Conservation (phyloP, 2,797 vertebrate genomes). For the Sphenodon punctatus region DNA sequence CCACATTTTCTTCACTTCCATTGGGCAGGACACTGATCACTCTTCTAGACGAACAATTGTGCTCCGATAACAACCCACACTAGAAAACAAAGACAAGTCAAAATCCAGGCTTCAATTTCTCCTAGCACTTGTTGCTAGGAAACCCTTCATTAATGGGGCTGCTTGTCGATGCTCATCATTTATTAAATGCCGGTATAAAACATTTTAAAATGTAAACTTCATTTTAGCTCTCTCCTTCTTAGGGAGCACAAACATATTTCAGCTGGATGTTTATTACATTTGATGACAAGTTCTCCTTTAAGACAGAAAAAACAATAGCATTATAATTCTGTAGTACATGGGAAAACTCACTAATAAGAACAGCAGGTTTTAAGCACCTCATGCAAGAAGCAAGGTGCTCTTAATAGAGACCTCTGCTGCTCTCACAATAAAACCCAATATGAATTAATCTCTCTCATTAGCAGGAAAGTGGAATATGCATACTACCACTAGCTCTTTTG, state of each 20-base stretch:
- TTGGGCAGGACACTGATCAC: slow-evolving; percentile 81
- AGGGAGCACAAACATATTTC: background rate
- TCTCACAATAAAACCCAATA: background rate
- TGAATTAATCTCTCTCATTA: background rate
- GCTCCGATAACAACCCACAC: slow-evolving; percentile 75
- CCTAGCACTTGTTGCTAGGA: slow-evolving; percentile 75
- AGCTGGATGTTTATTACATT: background rate
- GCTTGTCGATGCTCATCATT: slow-evolving; percentile 78
- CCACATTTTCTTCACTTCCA: slow-evolving; percentile 74
- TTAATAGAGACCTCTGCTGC: background rate
- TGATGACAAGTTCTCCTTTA: background rate
- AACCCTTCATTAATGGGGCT: slow-evolving; percentile 74
- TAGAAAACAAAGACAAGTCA: slow-evolving; percentile 74
- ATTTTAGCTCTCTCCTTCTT: slow-evolving; percentile 28
- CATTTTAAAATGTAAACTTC: slow-evolving; percentile 27
- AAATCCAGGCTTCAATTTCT: slow-evolving; percentile 63
- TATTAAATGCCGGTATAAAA: slow-evolving; percentile 43
- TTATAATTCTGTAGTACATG: background rate
- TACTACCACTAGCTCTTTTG: background rate
- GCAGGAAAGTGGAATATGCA: background rate
- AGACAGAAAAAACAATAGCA: background rate
- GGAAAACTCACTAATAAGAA: background rate
- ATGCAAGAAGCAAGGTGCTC: background rate
- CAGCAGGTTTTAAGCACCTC: background rate
- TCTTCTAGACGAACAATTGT: slow-evolving; percentile 78